A percentile compares a stretch with the other conserved stretches of the same genome.
Evolutionary conservation across 1,140 invertebrate species (phyloP).

Genomic region (Bombus soroeensis): DNA sequence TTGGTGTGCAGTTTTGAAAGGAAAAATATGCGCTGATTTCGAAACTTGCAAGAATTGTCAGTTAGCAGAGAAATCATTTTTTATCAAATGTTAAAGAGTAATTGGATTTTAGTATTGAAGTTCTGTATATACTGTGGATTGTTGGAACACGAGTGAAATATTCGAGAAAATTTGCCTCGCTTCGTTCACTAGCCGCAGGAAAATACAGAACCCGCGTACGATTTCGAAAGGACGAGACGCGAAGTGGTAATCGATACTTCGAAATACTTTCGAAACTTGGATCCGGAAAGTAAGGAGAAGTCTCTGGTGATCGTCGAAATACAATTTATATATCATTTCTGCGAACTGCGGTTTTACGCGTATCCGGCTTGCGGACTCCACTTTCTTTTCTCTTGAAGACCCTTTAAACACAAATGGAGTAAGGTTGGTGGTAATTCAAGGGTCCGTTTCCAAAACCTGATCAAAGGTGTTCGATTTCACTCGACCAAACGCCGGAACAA

Average conservation of each 20-base stretch:
- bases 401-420: background rate
- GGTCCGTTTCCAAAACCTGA: slow-evolving; percentile 8
- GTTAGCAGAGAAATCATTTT: no score
- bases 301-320: background rate
- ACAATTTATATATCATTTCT: slow-evolving; percentile 23
- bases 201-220: background rate
- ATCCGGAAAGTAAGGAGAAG: background rate
- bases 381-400: slow-evolving; percentile 7
- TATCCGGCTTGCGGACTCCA: background rate
- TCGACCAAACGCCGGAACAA: background rate
- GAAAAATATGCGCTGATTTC: no score
- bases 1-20: no score
- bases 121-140: no score
- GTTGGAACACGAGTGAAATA: no score
- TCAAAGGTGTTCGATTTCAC: background rate
- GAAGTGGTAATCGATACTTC: slow-evolving; percentile 25
- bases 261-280: slow-evolving; percentile 29
- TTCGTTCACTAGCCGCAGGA: no score
- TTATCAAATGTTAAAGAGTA: no score
- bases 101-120: no score
- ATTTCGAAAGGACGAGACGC: slow-evolving; percentile 15
- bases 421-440: slow-evolving; percentile 2
- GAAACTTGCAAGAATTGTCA: no score
- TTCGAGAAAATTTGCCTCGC: no score
- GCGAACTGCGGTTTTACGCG: background rate